Base-by-base conservation (phyloP, 1,140 invertebrate genomes). In the Cydia fagiglandana region DNA sequence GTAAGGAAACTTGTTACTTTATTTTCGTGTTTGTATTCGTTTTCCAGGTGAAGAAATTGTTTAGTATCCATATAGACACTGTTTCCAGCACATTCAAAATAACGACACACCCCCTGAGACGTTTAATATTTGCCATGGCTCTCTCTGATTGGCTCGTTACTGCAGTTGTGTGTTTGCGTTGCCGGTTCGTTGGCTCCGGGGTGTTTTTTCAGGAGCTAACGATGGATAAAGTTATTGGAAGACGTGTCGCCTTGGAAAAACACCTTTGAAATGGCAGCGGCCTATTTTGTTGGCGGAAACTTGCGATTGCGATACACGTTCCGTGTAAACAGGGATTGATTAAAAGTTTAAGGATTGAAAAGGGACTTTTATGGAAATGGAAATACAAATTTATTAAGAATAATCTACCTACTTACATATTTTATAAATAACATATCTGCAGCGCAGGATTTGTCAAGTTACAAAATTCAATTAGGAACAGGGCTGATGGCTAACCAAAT, bases 41-140 rank as follows among this genome's bases (percentile, higher is more conserved):
- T 41, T 41, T 41, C 38, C 10, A 41, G 38, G 38, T 9, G 7
- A 10, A 41, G 0, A 24, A 24, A 10, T 41, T 41, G 38, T 41
- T 41, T 41, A 41, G 7, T 41, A 50, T 15, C 47, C 47, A 50
- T 13, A 41, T 41, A 10, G 4, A 50, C 12, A 50, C 12, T 15
- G 45, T 47, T 50, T 50, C 15, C 47, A 50, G 12, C 4, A 50
- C 2, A 50, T 15, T 50, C 47, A 15, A 50, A 50, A 50, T 4
- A 50, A 50, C 15, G 12, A 15, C 15, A 13, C 12, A 13, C 6
- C 64, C 17, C 28, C 56, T 41, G 73, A 75, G 64, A 66, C 73
- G 79, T 76, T 78, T 80, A 82, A 82, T 82, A 82, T 82, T 82
- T 82, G 73, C 81, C 64, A 78, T 78, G 77, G 64, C 76, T 77